Percentiles rank a stretch among this genome's conserved stretches.
Conservation (phyloP, 2,113 vertebrate species). For the Paradoxurus hermaphroditus region DNA sequence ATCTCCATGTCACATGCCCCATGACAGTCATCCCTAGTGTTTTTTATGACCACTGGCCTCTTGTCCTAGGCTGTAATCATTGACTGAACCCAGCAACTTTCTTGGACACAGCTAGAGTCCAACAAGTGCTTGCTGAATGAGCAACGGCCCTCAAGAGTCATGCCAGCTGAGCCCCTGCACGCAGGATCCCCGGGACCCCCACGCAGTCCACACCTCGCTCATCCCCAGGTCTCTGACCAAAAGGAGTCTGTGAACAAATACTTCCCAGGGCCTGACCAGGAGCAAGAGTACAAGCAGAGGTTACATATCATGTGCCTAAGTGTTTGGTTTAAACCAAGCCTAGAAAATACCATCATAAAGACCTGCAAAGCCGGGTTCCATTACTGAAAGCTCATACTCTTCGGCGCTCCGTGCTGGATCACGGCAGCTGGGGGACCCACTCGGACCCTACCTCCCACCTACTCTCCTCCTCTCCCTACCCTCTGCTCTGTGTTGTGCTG, state of each 20-base stretch:
- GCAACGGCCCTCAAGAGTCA: not conserved
- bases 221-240: not conserved
- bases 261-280: not conserved
- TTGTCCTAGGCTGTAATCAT: not conserved
- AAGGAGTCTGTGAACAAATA: not conserved
- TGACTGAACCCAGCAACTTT: not conserved
- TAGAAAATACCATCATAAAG: not conserved
- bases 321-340: not conserved
- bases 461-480: too few relatives aligned
- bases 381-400: not conserved
- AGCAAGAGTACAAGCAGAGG: not conserved
- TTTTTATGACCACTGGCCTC: not conserved
- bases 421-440: accelerated
- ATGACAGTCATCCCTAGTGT: accelerated
- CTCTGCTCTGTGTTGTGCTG: not conserved
- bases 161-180: accelerated
- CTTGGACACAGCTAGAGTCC: not conserved
- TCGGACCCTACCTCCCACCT: not conserved
- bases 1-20: accelerated
- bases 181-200: accelerated
- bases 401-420: not conserved
- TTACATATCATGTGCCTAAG: accelerated
- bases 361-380: not conserved
- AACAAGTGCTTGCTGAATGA: not conserved
- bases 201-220: not conserved